These are phyloP conservation scores for Thermophis baileyi DNA, from an alignment of 2,113 vertebrate genomes.

Conservation along the genomic window DNA sequence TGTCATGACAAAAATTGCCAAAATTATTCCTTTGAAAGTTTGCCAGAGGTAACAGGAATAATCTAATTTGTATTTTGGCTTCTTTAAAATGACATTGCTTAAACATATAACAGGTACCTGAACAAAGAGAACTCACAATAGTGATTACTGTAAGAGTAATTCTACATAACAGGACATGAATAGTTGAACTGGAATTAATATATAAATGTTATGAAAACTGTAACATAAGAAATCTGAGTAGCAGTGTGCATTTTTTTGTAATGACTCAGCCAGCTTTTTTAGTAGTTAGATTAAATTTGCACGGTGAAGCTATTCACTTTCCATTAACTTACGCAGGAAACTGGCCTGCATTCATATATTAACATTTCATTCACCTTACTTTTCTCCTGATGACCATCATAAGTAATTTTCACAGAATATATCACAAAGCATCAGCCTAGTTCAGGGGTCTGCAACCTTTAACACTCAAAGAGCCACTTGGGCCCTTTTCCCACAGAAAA, in stretches of 20 bases:
- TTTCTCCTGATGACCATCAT: conserved; percentile 19
- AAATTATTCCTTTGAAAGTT: background rate
- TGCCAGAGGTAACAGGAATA: background rate
- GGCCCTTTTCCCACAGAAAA: too few species aligned
- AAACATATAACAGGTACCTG: conserved; percentile 34
- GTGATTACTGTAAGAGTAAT: background rate
- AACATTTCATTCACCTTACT: conserved; percentile 5
- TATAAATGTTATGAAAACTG: conserved; percentile 37
- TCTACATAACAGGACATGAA: conserved; percentile 44
- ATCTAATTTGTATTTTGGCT: conserved; percentile 7
- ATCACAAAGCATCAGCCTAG: conserved; percentile 18
- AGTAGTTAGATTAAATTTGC: background rate
- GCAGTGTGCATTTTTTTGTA: background rate
- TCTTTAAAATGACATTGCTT: conserved; percentile 22
- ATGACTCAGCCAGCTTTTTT: background rate
- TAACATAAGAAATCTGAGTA: background rate
- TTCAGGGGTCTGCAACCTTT: too few species aligned
- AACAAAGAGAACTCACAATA: background rate
- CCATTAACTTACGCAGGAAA: background rate
- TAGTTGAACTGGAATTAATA: conserved; percentile 39
- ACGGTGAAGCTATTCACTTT: background rate
- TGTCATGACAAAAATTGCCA: background rate
- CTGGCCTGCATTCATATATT: background rate
- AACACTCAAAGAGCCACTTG: too few species aligned
- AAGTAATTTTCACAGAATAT: background rate